Conservation (phyloP, 2,888 invertebrate genomes). For the Drosophila hamatofila region DNA sequence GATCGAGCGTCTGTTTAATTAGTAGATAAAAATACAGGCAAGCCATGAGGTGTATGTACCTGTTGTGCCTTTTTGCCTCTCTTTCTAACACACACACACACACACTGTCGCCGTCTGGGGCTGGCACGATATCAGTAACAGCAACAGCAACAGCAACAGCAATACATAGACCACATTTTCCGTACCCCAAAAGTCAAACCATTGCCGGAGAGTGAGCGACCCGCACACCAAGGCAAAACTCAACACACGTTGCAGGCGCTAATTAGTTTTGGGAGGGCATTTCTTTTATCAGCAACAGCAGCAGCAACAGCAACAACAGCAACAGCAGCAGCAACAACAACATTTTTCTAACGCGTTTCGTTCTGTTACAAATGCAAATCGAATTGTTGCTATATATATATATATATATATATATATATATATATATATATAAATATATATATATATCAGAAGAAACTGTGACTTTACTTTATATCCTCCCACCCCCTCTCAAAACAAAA, state of each 20-base stretch:
- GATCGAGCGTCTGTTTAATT: conserved; percentile 81
- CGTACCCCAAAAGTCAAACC: conserved; percentile 34
- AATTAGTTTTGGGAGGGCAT: conserved; percentile 74
- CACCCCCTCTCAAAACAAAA: background rate
- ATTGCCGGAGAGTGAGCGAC: conserved; percentile 36
- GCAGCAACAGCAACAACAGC: conserved; percentile 21
- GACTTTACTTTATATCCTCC: background rate
- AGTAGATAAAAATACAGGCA: conserved; percentile 80
- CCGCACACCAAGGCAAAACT: conserved; percentile 39
- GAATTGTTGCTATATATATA: conserved; percentile 47
- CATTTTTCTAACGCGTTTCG: conserved; percentile 68
- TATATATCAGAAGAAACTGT: conserved; percentile 7
- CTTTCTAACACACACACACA: conserved; percentile 17
- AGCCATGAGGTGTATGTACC: conserved; percentile 51
- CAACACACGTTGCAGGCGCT: conserved; percentile 74
- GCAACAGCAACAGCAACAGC: conserved; percentile 17
- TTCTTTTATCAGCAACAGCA: conserved; percentile 68
- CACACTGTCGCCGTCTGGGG: conserved; percentile 21
- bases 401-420: conserved; percentile 4
- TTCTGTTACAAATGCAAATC: conserved; percentile 78
- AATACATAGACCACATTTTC: conserved; percentile 30
- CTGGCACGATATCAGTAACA: conserved; percentile 48
- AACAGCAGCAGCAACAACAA: conserved; percentile 27
- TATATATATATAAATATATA: conserved; percentile 1
- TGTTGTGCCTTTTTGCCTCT: conserved; percentile 27